A percentile compares a stretch with the other conserved stretches of the same genome.
phyloP scores from a whole-genome alignment of 2,113 vertebrate species.

The Apus apus region DNA sequence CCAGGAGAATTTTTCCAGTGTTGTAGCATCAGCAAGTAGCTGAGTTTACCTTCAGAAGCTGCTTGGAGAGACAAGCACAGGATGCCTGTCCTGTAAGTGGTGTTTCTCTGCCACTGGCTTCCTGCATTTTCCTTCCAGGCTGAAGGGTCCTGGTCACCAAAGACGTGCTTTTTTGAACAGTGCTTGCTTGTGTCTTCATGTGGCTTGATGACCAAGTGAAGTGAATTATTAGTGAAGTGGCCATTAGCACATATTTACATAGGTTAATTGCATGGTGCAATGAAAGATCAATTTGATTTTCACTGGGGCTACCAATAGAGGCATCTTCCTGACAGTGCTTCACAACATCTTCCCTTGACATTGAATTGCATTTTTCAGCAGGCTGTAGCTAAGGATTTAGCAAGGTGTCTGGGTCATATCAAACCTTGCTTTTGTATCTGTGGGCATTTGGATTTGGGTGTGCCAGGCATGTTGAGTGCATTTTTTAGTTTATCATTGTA shows the following conservation, averaged over 20 bases:
- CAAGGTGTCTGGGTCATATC: neutral
- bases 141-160: neutral
- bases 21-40: conserved; percentile 7
- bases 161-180: neutral
- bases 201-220: neutral
- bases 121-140: neutral
- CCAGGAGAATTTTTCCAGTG: neutral
- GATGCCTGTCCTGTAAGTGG: neutral
- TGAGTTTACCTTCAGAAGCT: neutral
- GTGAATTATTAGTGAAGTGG: neutral
- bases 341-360: neutral
- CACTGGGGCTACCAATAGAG: neutral
- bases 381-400: neutral
- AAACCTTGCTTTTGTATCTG: neutral
- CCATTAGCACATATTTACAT: conserved; percentile 42
- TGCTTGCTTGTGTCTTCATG: neutral
- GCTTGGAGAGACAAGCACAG: neutral
- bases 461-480: neutral
- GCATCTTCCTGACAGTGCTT: neutral
- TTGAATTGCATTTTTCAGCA: neutral
- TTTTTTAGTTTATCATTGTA: neutral
- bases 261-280: conserved; percentile 51
- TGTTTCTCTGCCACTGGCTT: neutral
- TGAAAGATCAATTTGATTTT: conserved; percentile 35
- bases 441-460: neutral